These are phyloP conservation scores for Pagetopsis macropterus DNA, from an alignment of 2,797 vertebrate genomes.

Conservation along the genomic window DNA sequence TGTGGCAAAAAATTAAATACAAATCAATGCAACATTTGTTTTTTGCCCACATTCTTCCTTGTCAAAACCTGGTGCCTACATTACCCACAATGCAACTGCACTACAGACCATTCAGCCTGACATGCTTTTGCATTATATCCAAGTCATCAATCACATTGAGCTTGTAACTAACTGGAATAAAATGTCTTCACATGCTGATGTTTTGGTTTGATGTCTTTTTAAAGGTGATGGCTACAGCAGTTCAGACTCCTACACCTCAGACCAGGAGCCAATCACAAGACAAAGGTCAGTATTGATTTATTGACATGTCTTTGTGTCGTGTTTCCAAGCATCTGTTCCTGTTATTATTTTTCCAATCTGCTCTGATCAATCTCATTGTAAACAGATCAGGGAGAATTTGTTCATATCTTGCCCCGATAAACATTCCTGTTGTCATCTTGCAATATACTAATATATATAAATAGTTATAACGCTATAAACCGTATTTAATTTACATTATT, in stretches of 20 bases:
- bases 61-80: background rate
- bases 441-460: too few species aligned
- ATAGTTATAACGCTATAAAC: too few species aligned
- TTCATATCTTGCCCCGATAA: background rate
- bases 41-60: too few species aligned
- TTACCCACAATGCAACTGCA: background rate
- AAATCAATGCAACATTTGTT: too few species aligned
- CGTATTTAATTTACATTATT: too few species aligned
- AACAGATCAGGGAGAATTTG: background rate
- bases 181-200: background rate
- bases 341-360: background rate
- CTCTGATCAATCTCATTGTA: background rate
- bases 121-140: background rate
- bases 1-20: too few species aligned
- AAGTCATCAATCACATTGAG: background rate
- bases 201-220: background rate
- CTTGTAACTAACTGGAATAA: background rate
- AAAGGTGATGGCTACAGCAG: slow-evolving; percentile 97
- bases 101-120: background rate
- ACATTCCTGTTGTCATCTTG: too few species aligned
- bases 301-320: background rate
- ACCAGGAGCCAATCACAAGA: slow-evolving; percentile 93
- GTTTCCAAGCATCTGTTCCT: background rate
- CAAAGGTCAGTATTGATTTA: slow-evolving; percentile 86
- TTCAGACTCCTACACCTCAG: slow-evolving; percentile 96